phyloP scores from a whole-genome alignment of 2,888 invertebrate genomes.

The Boloria selene region DNA sequence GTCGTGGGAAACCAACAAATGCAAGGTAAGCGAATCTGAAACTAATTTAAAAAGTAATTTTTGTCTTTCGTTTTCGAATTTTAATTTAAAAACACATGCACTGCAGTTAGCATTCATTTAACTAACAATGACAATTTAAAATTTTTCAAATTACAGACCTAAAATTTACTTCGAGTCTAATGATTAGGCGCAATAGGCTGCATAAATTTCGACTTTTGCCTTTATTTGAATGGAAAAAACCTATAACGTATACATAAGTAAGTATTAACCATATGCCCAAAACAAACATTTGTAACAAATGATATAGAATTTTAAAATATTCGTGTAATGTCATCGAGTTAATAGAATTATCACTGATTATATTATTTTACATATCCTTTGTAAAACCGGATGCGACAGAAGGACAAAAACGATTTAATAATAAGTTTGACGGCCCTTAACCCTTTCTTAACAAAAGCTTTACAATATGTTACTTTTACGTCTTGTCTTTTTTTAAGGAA shows the following conservation, averaged over 20 bases:
- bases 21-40: slow-evolving; percentile 78
- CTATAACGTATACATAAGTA: slow-evolving; percentile 41
- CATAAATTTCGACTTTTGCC: not conserved
- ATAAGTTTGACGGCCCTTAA: slow-evolving; percentile 77
- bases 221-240: slow-evolving; percentile 39
- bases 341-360: slow-evolving; percentile 81
- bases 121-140: slow-evolving; percentile 31
- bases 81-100: slow-evolving; percentile 48
- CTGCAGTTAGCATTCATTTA: slow-evolving; percentile 38
- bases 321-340: slow-evolving; percentile 60
- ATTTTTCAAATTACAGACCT: slow-evolving; percentile 33
- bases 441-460: slow-evolving; percentile 79
- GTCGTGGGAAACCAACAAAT: slow-evolving; percentile 79
- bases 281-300: slow-evolving; percentile 64
- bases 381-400: slow-evolving; percentile 74
- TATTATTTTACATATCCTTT: slow-evolving; percentile 79
- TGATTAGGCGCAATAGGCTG: slow-evolving; percentile 14
- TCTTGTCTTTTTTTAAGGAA: slow-evolving; percentile 67
- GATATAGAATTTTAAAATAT: slow-evolving; percentile 48
- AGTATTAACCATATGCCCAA: slow-evolving; percentile 66
- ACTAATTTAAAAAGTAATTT: slow-evolving; percentile 82
- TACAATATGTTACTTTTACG: slow-evolving; percentile 75
- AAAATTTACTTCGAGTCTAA: slow-evolving; percentile 9
- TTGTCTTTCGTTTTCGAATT: slow-evolving; percentile 58
- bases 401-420: slow-evolving; percentile 82